Base-by-base conservation (phyloP, 2,888 invertebrate species). In the Bursaphelenchus okinawaensis region DNA sequence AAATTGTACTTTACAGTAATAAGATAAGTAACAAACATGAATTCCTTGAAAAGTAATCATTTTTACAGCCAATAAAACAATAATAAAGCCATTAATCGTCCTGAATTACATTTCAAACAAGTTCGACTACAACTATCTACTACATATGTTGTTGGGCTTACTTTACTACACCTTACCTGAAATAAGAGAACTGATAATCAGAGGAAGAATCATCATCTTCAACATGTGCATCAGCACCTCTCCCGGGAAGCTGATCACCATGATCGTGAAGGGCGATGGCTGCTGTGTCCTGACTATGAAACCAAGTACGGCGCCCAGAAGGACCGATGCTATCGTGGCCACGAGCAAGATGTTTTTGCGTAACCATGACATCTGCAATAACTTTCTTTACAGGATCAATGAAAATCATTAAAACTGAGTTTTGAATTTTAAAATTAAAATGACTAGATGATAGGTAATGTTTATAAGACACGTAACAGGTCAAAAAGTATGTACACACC, bases 141-240 rank as follows among this genome's bases (percentile, higher is more conserved):
- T n/a, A n/a, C n/a, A n/a, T n/a, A n/a, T n/a, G n/a, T n/a, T n/a
- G n/a, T n/a, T n/a, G n/a, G n/a, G n/a, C n/a, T n/a, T n/a, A n/a
- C n/a, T 40, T 40, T 40, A 24, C 6, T 54, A 3, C 3, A 54
- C 26, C 52, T 26, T 20, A 87, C 88, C 88, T 74, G 88, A 85
- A 63, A 88, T 87, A 59, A 89, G 85, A 61, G 88, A 88, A 29
- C 88, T 88, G 54, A 88, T 85, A 4, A 71, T 88, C 60, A 89
- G 86, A 7, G 89, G 89, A 24, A 89, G 84, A 71, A 89, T 88
- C 75, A 89, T 86, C 88, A 89, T 88, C 83, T 89, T 89, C 65
- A 89, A 83, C 83, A 88, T 85, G 67, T 88, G 84, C 88, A 89
- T 88, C 63, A 89, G 85, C 8, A 89, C 84, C 74, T 89, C 88